A percentile compares a stretch with the other conserved stretches of the same genome.
Conservation (phyloP, 2,113 vertebrate genomes). For the Passer montanus region DNA sequence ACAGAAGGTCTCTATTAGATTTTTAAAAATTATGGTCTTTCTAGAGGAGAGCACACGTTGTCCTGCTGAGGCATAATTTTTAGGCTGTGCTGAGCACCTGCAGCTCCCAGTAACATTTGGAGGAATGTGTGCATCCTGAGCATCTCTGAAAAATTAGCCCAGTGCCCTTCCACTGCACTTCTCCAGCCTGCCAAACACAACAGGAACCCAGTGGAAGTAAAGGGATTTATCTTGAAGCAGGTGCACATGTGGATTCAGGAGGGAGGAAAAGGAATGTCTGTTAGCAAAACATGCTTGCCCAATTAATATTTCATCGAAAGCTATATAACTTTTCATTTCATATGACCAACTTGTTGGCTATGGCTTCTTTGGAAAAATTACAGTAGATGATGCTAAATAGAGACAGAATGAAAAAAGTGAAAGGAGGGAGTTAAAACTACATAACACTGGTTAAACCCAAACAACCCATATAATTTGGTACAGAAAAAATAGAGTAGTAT, state of each 20-base stretch:
- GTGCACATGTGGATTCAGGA: neutral
- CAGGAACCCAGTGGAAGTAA: neutral
- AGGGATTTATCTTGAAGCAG: neutral
- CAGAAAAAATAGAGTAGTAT: neutral
- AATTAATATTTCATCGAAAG: neutral
- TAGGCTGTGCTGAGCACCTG: neutral
- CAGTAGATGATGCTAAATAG: neutral
- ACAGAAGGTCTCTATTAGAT: neutral
- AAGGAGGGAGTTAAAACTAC: neutral
- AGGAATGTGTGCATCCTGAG: neutral
- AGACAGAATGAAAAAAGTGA: neutral
- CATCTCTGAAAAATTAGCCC: neutral
- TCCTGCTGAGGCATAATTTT: neutral
- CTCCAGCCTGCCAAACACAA: neutral
- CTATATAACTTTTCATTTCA: neutral
- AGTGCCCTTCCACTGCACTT: neutral
- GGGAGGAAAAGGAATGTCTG: neutral
- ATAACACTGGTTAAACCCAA: neutral
- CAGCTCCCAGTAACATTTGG: neutral
- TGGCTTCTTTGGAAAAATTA: neutral
- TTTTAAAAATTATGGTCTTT: neutral
- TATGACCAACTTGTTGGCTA: neutral
- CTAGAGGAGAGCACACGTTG: neutral
- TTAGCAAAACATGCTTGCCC: neutral
- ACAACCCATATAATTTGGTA: neutral